Evolutionary conservation across 2,888 invertebrate species (phyloP).

Genomic region (Argynnis bischoffii): DNA sequence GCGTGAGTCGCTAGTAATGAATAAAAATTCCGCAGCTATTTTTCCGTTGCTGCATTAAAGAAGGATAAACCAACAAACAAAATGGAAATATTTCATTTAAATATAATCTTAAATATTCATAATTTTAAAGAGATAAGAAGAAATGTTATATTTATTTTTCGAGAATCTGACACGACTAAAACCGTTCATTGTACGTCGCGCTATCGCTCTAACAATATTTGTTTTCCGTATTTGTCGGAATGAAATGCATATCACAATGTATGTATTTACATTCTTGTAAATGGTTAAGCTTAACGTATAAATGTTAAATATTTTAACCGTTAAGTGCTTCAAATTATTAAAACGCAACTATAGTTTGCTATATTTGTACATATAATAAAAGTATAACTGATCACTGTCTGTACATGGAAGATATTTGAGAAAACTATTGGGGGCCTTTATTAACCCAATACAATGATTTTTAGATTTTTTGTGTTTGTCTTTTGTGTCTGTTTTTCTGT

Average conservation of each 20-base stretch:
- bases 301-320: slow-evolving; percentile 23
- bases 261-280: slow-evolving; percentile 33
- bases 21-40: no score
- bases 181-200: slow-evolving; percentile 55
- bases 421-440: no score
- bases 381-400: no score
- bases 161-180: slow-evolving; percentile 21
- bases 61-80: no score
- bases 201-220: slow-evolving; percentile 66
- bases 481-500: no score
- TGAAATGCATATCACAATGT: slow-evolving; percentile 36
- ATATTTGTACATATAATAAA: neutral
- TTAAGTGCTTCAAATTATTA: slow-evolving; percentile 7
- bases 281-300: slow-evolving; percentile 28
- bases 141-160: slow-evolving; percentile 2
- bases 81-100: no score
- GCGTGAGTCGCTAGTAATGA: no score
- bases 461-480: no score
- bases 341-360: neutral
- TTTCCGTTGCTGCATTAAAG: no score
- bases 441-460: no score
- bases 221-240: slow-evolving; percentile 47
- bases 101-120: no score
- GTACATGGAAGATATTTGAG: no score
- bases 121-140: slow-evolving; percentile 1